These are phyloP conservation scores for Diabrotica undecimpunctata DNA, from an alignment of 1,140 invertebrate genomes.

Conservation along the genomic window DNA sequence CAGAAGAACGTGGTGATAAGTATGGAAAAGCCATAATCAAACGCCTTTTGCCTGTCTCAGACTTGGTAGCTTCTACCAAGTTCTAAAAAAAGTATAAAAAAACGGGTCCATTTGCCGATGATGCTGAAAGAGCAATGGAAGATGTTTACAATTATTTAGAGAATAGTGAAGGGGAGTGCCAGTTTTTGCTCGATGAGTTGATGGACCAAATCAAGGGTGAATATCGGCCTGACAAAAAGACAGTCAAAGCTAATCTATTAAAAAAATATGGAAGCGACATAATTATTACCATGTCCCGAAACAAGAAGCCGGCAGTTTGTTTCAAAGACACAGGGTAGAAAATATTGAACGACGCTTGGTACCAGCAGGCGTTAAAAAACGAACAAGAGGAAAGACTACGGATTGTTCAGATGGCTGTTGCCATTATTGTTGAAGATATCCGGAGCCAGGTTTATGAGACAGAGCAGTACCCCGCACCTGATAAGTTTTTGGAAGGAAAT, in stretches of 20 bases:
- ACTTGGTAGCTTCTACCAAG: too few relatives aligned
- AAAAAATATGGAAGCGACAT: conserved; percentile 13
- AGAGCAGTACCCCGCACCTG: not conserved
- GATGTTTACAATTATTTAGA: too few relatives aligned
- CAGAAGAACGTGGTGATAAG: too few relatives aligned
- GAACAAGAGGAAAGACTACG: not conserved
- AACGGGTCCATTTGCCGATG: not conserved
- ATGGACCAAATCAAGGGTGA: conserved; percentile 15
- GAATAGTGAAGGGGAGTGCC: conserved; percentile 8
- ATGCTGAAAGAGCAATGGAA: conserved; percentile 8
- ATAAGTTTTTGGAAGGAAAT: not conserved
- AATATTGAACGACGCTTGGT: not conserved
- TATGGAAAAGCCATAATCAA: too few relatives aligned
- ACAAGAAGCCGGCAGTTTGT: not conserved
- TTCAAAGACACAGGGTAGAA: conserved; percentile 2
- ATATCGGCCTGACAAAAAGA: not conserved
- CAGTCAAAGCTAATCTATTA: conserved; percentile 15
- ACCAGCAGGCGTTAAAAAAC: not conserved
- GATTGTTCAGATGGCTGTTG: not conserved
- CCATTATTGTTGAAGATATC: not conserved
- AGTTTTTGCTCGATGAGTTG: conserved; percentile 1
- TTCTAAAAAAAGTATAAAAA: not conserved
- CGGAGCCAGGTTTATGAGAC: not conserved
- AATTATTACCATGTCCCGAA: not conserved
- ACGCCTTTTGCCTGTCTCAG: too few relatives aligned